Evolutionary conservation across 2,797 vertebrate species (phyloP).

Genomic region (Gymnocypris eckloni): DNA sequence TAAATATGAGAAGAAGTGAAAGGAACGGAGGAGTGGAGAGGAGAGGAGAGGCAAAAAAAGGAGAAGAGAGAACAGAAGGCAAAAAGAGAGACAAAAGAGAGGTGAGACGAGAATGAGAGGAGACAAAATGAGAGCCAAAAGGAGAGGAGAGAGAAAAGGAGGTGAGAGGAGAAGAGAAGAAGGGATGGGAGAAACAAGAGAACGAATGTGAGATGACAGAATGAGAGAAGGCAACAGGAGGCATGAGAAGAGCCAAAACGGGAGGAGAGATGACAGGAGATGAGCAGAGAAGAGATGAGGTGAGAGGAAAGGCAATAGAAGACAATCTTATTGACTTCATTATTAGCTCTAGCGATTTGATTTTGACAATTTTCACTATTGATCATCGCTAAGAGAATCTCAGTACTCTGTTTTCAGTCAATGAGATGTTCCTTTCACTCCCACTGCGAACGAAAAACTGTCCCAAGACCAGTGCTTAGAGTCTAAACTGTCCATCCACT

Average conservation of each 20-base stretch:
- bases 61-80: neutral
- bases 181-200: conserved; percentile 43
- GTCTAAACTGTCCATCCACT: conserved; percentile 33
- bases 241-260: neutral
- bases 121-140: conserved; percentile 8
- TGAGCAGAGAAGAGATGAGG: conserved; percentile 54
- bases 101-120: conserved; percentile 26
- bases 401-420: neutral
- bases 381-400: neutral
- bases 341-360: neutral
- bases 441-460: neutral
- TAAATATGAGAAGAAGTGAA: neutral
- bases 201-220: neutral
- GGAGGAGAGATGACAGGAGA: conserved; percentile 10
- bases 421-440: neutral
- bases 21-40: neutral
- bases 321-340: neutral
- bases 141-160: neutral
- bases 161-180: conserved; percentile 10
- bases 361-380: neutral
- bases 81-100: neutral
- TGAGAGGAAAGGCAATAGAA: conserved; percentile 20
- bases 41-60: neutral
- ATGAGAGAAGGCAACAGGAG: neutral
- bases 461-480: conserved; percentile 23